phyloP scores from a whole-genome alignment of 1,140 invertebrate genomes.

The Pomacea maculata region DNA sequence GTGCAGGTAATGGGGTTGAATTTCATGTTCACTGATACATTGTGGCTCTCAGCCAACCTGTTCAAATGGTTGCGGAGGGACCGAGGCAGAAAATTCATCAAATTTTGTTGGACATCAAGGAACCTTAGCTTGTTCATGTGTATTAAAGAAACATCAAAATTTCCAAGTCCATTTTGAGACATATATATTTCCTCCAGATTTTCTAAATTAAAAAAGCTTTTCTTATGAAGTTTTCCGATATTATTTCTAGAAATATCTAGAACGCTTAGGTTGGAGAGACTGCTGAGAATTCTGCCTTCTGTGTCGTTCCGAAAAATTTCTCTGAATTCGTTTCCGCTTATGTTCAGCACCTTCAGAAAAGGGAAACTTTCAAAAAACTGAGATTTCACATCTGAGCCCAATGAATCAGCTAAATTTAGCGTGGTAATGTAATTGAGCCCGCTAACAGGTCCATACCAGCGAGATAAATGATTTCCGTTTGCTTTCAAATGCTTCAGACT shows the following conservation, averaged over 20 bases:
- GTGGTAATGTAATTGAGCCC: conserved; percentile 12
- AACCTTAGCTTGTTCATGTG: conserved; percentile 21
- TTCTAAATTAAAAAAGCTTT: conserved; percentile 17
- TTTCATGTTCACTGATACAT: conserved; percentile 29
- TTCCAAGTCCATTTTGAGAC: conserved; percentile 20
- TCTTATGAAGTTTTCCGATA: conserved; percentile 13
- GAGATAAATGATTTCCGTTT: conserved; percentile 16
- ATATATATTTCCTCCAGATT: conserved; percentile 30
- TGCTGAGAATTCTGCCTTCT: not conserved
- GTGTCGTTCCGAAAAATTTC: conserved; percentile 3
- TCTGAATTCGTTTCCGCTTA: conserved; percentile 26
- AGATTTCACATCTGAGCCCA: conserved; percentile 10
- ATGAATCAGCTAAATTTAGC: conserved; percentile 18
- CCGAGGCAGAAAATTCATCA: conserved; percentile 10
- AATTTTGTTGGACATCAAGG: conserved; percentile 29
- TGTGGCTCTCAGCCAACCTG: not conserved
- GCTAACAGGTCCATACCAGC: conserved; percentile 25
- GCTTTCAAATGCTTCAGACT: not conserved
- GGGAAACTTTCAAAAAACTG: conserved; percentile 28
- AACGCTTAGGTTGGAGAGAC: conserved; percentile 15
- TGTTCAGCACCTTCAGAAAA: conserved; percentile 14
- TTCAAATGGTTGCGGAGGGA: conserved; percentile 10
- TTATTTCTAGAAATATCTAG: conserved; percentile 36
- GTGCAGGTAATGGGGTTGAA: conserved; percentile 31
- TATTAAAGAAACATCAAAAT: conserved; percentile 19